phyloP scores from a whole-genome alignment of 2,113 vertebrate genomes.

The Dipodomys ordii region DNA sequence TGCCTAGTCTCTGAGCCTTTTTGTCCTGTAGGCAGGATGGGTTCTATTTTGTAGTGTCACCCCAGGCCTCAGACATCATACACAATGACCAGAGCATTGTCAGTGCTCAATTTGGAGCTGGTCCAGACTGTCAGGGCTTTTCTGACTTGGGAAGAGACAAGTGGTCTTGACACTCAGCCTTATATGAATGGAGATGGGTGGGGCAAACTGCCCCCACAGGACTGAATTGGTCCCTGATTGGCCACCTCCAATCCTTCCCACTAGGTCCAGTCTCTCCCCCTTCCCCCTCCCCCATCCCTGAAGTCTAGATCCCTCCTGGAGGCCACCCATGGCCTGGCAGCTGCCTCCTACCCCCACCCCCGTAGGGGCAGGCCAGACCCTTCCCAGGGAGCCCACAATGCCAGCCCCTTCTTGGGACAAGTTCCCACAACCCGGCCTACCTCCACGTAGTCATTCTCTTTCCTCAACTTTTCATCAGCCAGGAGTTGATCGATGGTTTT shows the following conservation, averaged over 20 bases:
- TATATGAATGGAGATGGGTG: background rate
- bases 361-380: background rate
- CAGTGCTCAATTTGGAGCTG: background rate
- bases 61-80: background rate
- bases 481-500: slow-evolving; percentile 81
- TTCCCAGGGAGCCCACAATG: accelerated
- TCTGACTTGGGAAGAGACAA: background rate
- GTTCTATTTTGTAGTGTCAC: accelerated
- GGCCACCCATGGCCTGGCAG: no score
- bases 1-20: background rate
- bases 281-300: no score
- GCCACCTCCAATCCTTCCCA: no score
- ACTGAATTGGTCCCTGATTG: background rate
- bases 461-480: slow-evolving; percentile 38
- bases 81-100: no score
- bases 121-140: no score
- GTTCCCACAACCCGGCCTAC: slow-evolving; percentile 50
- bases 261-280: no score
- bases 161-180: background rate
- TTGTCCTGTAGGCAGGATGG: accelerated
- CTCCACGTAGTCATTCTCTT: slow-evolving; percentile 82
- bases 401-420: background rate
- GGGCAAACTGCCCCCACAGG: background rate
- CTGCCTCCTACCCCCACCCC: background rate
- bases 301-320: background rate